These are phyloP conservation scores for Clarias laeviceps DNA, from an alignment of 2,797 vertebrate species.

Conservation along the genomic window DNA sequence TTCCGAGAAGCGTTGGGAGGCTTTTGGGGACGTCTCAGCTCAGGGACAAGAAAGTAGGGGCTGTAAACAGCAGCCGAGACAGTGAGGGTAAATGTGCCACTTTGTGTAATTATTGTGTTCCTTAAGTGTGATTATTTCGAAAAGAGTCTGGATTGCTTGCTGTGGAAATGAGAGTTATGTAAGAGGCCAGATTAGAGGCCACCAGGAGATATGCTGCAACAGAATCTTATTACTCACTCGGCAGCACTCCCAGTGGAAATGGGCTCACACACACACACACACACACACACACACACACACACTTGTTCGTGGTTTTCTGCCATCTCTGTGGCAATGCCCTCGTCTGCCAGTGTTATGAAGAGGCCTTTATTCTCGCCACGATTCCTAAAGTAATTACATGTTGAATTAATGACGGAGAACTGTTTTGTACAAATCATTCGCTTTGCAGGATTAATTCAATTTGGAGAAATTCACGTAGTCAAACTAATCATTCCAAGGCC, in stretches of 20 bases:
- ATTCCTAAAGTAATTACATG: conserved; percentile 54
- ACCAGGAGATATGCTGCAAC: conserved; percentile 51
- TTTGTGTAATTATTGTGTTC: conserved; percentile 59
- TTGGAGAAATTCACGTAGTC: conserved; percentile 44
- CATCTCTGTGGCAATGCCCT: conserved; percentile 53
- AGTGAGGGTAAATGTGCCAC: conserved; percentile 50
- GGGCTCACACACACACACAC: conserved; percentile 18
- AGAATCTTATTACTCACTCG: conserved; percentile 62
- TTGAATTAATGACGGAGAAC: conserved; percentile 57
- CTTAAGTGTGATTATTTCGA: conserved; percentile 57
- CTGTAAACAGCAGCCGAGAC: conserved; percentile 26
- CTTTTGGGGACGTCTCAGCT: not conserved
- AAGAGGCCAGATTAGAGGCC: conserved; percentile 52
- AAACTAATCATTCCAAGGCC: conserved; percentile 45
- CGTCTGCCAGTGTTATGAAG: conserved; percentile 53
- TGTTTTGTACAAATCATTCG: conserved; percentile 43
- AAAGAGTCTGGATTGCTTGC: conserved; percentile 47
- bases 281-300: conserved; percentile 23
- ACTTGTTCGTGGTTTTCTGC: conserved; percentile 37
- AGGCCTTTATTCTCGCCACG: conserved; percentile 58
- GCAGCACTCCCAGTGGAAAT: conserved; percentile 54
- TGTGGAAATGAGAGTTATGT: conserved; percentile 63
- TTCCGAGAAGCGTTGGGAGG: not conserved
- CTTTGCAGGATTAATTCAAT: conserved; percentile 34
- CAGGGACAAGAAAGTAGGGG: conserved; percentile 2